These are phyloP conservation scores for Melanophora roralis DNA, from an alignment of 2,888 invertebrate species.

Conservation along the genomic window DNA sequence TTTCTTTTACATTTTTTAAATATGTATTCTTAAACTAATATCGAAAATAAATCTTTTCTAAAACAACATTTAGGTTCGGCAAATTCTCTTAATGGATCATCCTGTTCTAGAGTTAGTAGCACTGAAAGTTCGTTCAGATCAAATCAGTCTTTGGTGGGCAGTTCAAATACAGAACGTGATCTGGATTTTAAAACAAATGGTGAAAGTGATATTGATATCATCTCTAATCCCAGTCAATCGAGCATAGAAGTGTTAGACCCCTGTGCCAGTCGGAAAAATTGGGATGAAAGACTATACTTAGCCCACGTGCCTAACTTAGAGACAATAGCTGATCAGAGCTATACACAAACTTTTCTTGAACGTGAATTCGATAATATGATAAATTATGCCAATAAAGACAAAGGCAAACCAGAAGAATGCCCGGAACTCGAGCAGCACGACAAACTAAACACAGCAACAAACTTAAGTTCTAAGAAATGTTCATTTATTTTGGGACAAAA, in stretches of 20 bases:
- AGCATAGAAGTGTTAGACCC: slow-evolving; percentile 82
- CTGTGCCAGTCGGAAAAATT: slow-evolving; percentile 73
- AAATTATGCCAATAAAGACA: slow-evolving; percentile 40
- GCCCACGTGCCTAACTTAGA: slow-evolving; percentile 77
- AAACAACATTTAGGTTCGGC: slow-evolving; percentile 74
- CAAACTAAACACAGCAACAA: background rate
- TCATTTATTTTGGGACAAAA: slow-evolving; percentile 63
- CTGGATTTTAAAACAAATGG: slow-evolving; percentile 72
- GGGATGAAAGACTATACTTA: slow-evolving; percentile 78
- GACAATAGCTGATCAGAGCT: slow-evolving; percentile 77
- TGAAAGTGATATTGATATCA: slow-evolving; percentile 84
- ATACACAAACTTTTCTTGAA: slow-evolving; percentile 68
- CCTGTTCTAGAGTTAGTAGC: slow-evolving; percentile 75
- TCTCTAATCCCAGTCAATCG: slow-evolving; percentile 85
- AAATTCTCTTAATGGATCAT: slow-evolving; percentile 77
- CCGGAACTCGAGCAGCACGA: slow-evolving; percentile 6
- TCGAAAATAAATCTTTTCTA: background rate
- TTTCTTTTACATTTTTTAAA: slow-evolving; percentile 36
- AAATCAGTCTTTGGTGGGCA: slow-evolving; percentile 76
- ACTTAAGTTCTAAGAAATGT: slow-evolving; percentile 16
- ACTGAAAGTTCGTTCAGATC: slow-evolving; percentile 75
- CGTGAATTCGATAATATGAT: slow-evolving; percentile 65
- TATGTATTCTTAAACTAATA: background rate
- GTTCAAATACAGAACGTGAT: slow-evolving; percentile 74
- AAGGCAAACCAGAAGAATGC: slow-evolving; percentile 32